phyloP scores from a whole-genome alignment of 2,113 vertebrate genomes.

The Speoplatyrhinus poulsoni region DNA sequence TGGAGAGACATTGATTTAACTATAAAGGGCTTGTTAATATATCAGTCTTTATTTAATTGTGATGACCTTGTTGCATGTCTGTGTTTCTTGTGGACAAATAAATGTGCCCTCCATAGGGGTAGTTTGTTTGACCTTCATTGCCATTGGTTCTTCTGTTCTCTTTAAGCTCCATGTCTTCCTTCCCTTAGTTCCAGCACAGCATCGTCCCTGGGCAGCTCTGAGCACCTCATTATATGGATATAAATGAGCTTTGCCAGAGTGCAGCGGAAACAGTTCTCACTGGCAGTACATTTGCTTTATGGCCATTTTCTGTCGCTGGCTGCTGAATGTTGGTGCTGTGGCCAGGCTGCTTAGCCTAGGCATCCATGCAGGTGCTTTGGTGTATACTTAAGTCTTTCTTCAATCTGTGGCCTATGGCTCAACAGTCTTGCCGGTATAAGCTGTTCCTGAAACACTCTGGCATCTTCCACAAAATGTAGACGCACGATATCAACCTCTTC shows the following conservation, averaged over 20 bases:
- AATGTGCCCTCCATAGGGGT: constrained; percentile 68
- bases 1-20: constrained; percentile 68
- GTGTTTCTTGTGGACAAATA: constrained; percentile 80
- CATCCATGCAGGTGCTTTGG: neutral
- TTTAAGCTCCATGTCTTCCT: constrained; percentile 3
- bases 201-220: constrained; percentile 12
- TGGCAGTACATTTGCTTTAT: constrained; percentile 51
- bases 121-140: constrained; percentile 63
- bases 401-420: too few relatives aligned
- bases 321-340: constrained; percentile 20
- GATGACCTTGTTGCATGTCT: constrained; percentile 83
- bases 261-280: constrained; percentile 34
- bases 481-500: neutral
- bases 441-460: neutral
- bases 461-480: neutral
- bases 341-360: neutral
- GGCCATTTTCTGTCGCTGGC: constrained; percentile 45
- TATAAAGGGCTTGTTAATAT: constrained; percentile 81
- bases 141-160: constrained; percentile 30
- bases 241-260: constrained; percentile 31
- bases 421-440: too few relatives aligned
- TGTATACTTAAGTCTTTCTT: neutral
- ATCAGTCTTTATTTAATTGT: constrained; percentile 77
- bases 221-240: constrained; percentile 44
- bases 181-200: neutral